Percentiles rank a stretch among this genome's conserved stretches.
phyloP scores from a whole-genome alignment of 1,140 invertebrate species.

The Hypsibius dujardini region DNA sequence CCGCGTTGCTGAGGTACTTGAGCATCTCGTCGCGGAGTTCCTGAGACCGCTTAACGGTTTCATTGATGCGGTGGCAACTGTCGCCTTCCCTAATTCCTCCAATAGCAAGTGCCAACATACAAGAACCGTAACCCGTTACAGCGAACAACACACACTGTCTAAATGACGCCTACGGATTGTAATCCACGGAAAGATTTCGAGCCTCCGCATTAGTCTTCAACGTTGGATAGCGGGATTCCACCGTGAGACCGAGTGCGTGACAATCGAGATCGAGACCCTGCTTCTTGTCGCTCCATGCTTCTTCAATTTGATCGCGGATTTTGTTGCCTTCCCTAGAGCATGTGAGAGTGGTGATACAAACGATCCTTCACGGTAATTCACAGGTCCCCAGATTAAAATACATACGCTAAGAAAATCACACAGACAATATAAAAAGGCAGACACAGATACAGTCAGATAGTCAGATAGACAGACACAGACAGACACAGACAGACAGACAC shows the following conservation, averaged over 20 bases:
- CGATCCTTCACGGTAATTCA: too few relatives aligned
- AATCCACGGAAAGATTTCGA: not conserved
- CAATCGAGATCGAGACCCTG: not conserved
- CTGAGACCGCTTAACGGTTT: slow-evolving; percentile 8
- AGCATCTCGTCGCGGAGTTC: not conserved
- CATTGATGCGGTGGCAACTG: not conserved
- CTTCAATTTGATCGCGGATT: not conserved
- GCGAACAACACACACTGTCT: not conserved
- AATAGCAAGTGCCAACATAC: not conserved
- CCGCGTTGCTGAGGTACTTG: not conserved
- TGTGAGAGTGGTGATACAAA: too few relatives aligned
- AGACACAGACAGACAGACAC: too few relatives aligned
- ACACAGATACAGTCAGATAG: too few relatives aligned
- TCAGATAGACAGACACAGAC: too few relatives aligned
- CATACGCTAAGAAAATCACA: too few relatives aligned
- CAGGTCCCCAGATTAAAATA: too few relatives aligned
- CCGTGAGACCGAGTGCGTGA: not conserved
- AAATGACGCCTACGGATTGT: not conserved
- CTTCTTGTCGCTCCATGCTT: not conserved
- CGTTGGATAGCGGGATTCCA: not conserved
- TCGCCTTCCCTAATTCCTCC: slow-evolving; percentile 7
- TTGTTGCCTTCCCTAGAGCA: slow-evolving; percentile 3
- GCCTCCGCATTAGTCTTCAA: not conserved
- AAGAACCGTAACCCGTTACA: not conserved
- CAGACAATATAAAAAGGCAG: too few relatives aligned